These are phyloP conservation scores for Aselliscus stoliczkanus DNA, from an alignment of 2,797 vertebrate species.

Conservation along the genomic window DNA sequence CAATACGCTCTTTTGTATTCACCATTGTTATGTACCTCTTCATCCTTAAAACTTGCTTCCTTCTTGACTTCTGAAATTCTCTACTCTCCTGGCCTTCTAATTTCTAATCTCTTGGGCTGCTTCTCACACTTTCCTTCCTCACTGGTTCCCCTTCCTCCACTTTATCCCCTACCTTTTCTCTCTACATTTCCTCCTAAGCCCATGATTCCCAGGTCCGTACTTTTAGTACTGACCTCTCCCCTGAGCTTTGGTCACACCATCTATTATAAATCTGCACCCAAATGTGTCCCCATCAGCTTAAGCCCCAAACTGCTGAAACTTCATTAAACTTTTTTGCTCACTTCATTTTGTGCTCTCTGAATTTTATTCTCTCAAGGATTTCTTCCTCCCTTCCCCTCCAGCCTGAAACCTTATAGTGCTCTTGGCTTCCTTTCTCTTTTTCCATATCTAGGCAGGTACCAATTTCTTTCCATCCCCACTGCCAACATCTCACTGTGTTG, in stretches of 20 bases:
- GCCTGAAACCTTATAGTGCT: background rate
- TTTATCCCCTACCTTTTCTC: background rate
- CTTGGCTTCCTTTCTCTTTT: slow-evolving; percentile 24
- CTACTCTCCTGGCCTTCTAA: background rate
- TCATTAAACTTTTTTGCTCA: background rate
- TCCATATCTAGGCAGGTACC: background rate
- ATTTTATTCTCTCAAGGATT: background rate
- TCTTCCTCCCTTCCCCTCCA: background rate
- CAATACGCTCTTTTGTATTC: background rate
- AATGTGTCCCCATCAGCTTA: background rate
- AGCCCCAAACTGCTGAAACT: background rate
- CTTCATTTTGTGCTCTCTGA: background rate
- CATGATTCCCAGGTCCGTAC: background rate
- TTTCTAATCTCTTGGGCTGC: background rate
- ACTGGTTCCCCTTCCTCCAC: background rate
- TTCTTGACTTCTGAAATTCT: background rate
- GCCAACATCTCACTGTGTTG: background rate
- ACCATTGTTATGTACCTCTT: background rate
- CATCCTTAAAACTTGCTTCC: background rate
- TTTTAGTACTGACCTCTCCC: background rate
- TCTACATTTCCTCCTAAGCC: background rate
- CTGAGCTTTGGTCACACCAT: background rate
- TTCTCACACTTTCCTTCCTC: background rate
- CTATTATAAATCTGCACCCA: background rate
- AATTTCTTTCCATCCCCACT: slow-evolving; percentile 34